Base-by-base conservation (phyloP, 2,797 vertebrate genomes). In the Threskiornis aethiopicus region DNA sequence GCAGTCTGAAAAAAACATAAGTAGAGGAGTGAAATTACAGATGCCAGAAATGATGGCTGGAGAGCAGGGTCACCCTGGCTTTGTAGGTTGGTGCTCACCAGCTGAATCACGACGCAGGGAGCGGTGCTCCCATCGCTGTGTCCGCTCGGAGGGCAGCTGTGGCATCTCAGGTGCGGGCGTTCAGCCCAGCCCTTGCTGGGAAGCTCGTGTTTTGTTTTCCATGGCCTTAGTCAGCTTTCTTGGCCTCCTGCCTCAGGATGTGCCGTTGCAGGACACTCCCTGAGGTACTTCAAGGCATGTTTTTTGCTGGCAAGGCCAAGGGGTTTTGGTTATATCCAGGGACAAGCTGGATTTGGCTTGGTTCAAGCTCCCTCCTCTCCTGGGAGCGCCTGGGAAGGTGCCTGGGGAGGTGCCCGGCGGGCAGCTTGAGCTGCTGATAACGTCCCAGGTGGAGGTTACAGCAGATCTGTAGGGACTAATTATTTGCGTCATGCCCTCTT, bases 91-190 rank as follows among this genome's bases (percentile, higher is more conserved):
- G 80, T 5, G 46, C 59, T 52, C 29, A 7, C 16, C 35, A 2
- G 82, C 7, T 4, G 39, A 9, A 4, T 2, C 0, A 6, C 0
- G 9, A 4, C 1, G 4, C 28, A 0, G 51, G 54, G 16, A 67
- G 57, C 3, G 0, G n/a, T 0, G 2, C 21, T 66, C 21, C 70
- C 21, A 4, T 1, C 1, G 0, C 1, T 0, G 10, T 25, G 8
- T 4, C 42, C 1, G 0, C 57, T 52, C 0, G 0, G 33, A 7
- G 51, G 28, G 33, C 6, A 2, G 59, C 58, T 6, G 1, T 3
- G 0, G 4, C 3, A 9, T 19, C 77, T 54, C 72, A 47, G 87
- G 79, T 44, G 62, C 1, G 2, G 16, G 47, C 17, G 0, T 9
- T 1, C 0, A 15, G 70, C 86, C 77, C 62, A 31, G 83, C 87